These are phyloP conservation scores for Lycaon pictus DNA, from an alignment of 2,113 vertebrate species.

Conservation along the genomic window DNA sequence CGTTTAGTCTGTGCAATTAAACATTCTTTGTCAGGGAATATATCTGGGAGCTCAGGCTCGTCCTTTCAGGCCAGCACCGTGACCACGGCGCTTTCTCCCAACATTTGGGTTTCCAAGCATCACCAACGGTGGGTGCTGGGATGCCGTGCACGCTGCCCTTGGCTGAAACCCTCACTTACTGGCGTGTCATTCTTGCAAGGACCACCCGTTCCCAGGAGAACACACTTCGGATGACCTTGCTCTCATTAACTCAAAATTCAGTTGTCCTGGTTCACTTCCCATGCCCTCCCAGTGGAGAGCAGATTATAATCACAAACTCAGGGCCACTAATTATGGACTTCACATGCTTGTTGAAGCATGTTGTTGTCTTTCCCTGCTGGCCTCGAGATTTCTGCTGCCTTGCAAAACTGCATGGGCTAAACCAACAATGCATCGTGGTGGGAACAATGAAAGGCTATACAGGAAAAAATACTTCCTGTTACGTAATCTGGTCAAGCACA, in stretches of 20 bases:
- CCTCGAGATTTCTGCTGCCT: neutral
- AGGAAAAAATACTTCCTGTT: neutral
- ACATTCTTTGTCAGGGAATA: neutral
- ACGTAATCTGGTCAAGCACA: fast-evolving
- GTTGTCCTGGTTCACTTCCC: neutral
- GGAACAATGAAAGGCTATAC: fast-evolving
- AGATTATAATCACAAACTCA: constrained; percentile 14
- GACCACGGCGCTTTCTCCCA: neutral
- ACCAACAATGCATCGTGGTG: fast-evolving
- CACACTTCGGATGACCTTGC: neutral
- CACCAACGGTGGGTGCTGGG: neutral
- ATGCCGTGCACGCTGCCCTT: neutral
- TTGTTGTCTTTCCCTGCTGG: neutral
- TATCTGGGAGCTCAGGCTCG: neutral
- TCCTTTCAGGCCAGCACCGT: too few species aligned
- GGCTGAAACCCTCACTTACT: neutral
- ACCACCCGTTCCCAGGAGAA: neutral
- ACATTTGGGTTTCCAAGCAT: neutral
- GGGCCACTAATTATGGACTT: neutral
- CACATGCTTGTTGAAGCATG: neutral
- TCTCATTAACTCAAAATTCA: constrained; percentile 24
- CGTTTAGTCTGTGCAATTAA: neutral
- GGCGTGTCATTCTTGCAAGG: neutral
- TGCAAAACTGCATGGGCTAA: neutral
- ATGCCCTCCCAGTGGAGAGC: neutral